A percentile compares a stretch with the other conserved stretches of the same genome.
Evolutionary conservation across 1,140 invertebrate genomes (phyloP).

Genomic region (Pseudomyrmex dendroicus): DNA sequence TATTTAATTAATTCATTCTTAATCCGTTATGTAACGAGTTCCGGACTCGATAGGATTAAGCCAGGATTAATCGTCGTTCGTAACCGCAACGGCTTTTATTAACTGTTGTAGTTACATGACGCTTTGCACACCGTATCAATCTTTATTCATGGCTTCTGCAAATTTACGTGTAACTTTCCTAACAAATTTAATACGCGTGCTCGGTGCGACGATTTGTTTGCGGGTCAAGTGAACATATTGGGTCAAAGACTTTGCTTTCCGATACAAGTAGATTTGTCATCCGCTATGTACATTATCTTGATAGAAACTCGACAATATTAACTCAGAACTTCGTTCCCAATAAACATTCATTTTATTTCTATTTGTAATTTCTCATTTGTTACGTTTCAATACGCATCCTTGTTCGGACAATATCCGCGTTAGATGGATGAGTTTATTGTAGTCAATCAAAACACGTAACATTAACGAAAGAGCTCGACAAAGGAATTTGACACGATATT

Average conservation of each 20-base stretch:
- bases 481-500: neutral
- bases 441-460: neutral
- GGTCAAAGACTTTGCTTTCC: no score
- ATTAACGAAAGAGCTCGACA: neutral
- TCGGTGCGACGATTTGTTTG: no score
- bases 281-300: neutral
- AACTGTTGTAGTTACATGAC: neutral
- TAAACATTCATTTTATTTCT: neutral
- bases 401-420: constrained; percentile 17
- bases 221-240: neutral
- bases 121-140: constrained; percentile 5
- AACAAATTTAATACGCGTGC: constrained; percentile 1
- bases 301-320: neutral
- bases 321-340: neutral
- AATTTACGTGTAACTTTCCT: constrained; percentile 1
- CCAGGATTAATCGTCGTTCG: constrained; percentile 13
- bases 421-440: constrained; percentile 11
- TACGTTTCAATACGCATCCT: no score
- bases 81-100: constrained; percentile 31
- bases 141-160: neutral
- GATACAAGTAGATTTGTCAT: constrained; percentile 3
- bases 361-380: neutral
- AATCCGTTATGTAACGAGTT: neutral
- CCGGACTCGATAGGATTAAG: constrained; percentile 33
- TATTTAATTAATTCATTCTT: constrained; percentile 30